Base-by-base conservation (phyloP, 2,888 invertebrate genomes). In the Troides aeacus region DNA sequence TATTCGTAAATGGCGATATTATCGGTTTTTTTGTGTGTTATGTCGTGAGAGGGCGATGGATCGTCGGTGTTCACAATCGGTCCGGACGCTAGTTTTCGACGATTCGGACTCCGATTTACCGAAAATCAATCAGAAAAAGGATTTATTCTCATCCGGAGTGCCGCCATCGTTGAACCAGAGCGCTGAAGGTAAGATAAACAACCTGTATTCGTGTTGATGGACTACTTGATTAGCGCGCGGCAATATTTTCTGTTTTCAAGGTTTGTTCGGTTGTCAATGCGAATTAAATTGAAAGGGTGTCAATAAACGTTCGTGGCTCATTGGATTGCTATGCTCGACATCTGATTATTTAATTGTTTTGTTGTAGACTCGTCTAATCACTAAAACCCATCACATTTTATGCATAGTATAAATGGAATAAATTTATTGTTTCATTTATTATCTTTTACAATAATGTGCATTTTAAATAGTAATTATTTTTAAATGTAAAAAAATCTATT, bases 81-180 rank as follows among this genome's bases (percentile, higher is more conserved):
- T 96, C 68, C 94, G 96, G 85, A 96, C 96, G 76, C 93, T 96
- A 78, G 94, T 95, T 78, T 96, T 96, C 84, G 96, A 96, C 85
- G 96, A 96, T 88, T 93, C 94, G 66, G 94, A 95, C 81, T 90
- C 93, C 70, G 94, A 95, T 78, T 83, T 80, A 74, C 86, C 89
- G 75, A 91, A 90, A 82, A 77, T 79, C 76, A 87, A 81, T 63
- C 87, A 83, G 85, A 92, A 89, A 76, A 91, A 90, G 78, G 89
- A 89, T 73, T 78, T 90, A 73, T 76, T 81, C 64, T 81, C 87
- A 68, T 81, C 88, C 68, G 88, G 80, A 73, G 87, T 83, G 57
- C 90, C 88, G 53, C 80, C 88, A 71, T 88, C 90, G 71, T 76
- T 91, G 74, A 91, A 91, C 75, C 90, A 89, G 77, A 90, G 90